Conservation (phyloP, 1,140 invertebrate species). For the Rhizoglyphus robini region DNA sequence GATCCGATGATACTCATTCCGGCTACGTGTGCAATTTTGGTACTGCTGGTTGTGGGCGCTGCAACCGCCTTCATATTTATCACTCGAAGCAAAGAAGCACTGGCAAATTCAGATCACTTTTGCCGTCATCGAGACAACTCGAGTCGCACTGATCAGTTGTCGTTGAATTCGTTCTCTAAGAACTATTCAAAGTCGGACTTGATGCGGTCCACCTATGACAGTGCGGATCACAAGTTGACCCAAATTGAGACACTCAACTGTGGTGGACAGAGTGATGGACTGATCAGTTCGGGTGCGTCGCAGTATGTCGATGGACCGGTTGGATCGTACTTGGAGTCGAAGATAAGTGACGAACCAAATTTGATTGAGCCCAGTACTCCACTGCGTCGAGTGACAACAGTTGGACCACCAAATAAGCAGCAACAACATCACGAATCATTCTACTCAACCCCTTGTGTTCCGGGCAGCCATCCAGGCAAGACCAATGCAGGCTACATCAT, state of each 20-base stretch:
- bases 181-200: constrained; percentile 4
- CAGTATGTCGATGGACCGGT: constrained; percentile 10
- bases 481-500: background rate
- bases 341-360: background rate
- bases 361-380: background rate
- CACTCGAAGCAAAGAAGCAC: background rate
- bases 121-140: constrained; percentile 18
- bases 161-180: constrained; percentile 17
- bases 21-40: constrained; percentile 26
- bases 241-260: constrained; percentile 5
- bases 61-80: constrained; percentile 26
- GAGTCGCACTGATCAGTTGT: constrained; percentile 19
- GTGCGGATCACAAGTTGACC: background rate
- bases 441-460: constrained; percentile 3
- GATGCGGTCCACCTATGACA: background rate
- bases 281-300: background rate
- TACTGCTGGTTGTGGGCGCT: constrained; percentile 24
- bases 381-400: background rate
- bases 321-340: background rate
- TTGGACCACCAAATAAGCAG: background rate
- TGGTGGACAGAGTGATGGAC: background rate
- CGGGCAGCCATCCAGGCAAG: background rate
- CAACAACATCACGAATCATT: constrained; percentile 3
- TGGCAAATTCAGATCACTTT: constrained; percentile 2
- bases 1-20: constrained; percentile 26